phyloP scores from a whole-genome alignment of 2,113 vertebrate species.

The human region GRCh38 chrX:46812501-46813000 shows the following conservation, averaged over 20 bases:
- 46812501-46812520: not conserved
- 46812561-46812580: not conserved
- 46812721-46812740: not conserved
- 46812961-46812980: too few relatives aligned
- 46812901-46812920: not conserved
- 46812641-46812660: not conserved
- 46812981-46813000: too few relatives aligned
- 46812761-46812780: not conserved
- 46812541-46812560: not conserved
- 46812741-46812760: not conserved
- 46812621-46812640: not conserved
- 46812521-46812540: not conserved
- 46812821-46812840: not conserved
- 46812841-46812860: not conserved
- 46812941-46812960: too few relatives aligned
- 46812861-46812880: not conserved
- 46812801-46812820: not conserved
- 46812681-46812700: not conserved
- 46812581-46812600: not conserved
- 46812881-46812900: not conserved
- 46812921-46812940: not conserved
- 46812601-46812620: not conserved
- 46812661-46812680: not conserved
- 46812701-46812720: not conserved
- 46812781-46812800: not conserved